Evolutionary conservation across 2,113 vertebrate species (phyloP), one percentile per base, ranked within the genome.

Genomic region (Tympanuchus pallidicinctus): DNA sequence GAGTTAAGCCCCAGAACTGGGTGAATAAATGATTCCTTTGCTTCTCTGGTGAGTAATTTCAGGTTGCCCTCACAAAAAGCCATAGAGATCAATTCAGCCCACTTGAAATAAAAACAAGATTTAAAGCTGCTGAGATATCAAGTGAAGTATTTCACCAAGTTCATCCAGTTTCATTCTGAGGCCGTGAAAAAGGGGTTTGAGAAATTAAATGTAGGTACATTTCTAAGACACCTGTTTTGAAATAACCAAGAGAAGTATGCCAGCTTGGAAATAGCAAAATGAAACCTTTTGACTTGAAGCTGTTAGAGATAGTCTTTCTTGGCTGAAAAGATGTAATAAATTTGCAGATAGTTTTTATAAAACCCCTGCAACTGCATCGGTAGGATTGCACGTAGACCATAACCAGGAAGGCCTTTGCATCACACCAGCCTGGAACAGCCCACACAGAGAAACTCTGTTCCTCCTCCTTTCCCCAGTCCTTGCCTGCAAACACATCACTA

Each of bases 391-490:
- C 1, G 2, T 2, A 78, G 90, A 84, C 52, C 87, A 87, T 63
- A 92, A 89, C 77, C 87, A 78, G 81, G 70, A 73, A 36, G 71
- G 43, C 76, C 54, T 50, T 77, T n/a, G 64, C 60, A 78, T 76
- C 54, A 34, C 72, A 57, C 18, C 2, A 1, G 50, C 18, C 27
- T 59, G 73, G 77, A 81, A 38, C 38, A 77, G 64, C 40, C 36
- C 65, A 54, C 30, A 91, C 92, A 89, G 92, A 91, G 92, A 32
- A 92, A 84, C 52, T 89, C 85, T 94, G 91, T 56, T 90, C 59
- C 80, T 92, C 52, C 66, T 72, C 67, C 63, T 86, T 40, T 72
- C 63, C 82, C 32, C 75, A 66, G 47, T 2, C 65, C 42, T 43
- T 63, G 77, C 90, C 70, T 65, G 61, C 84, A 71, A 86, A 87